Percentiles rank a stretch among this genome's conserved stretches.
These are phyloP conservation scores for Peromyscus melanophrys DNA, from an alignment of 2,797 vertebrate species.

Conservation along the genomic window DNA sequence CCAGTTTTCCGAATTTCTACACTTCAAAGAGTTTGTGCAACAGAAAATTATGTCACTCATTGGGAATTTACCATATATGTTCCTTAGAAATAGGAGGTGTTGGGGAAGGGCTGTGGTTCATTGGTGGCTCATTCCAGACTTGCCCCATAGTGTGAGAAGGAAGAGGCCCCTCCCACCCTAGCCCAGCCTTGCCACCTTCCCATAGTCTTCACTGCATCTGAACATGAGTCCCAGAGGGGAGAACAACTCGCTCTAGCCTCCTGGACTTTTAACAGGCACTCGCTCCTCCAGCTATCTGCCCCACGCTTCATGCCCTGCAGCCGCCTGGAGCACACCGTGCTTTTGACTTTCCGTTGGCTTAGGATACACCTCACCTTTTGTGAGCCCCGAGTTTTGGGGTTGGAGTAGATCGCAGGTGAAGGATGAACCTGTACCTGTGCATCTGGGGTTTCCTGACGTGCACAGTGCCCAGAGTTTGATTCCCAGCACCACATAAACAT, in stretches of 20 bases:
- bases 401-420: background rate
- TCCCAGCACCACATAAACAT: background rate
- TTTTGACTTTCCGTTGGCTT: background rate
- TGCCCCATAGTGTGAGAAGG: background rate
- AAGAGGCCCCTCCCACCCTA: background rate
- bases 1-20: background rate
- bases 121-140: background rate
- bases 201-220: background rate
- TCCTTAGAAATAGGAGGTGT: background rate
- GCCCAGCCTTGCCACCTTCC: background rate
- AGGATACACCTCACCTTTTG: background rate
- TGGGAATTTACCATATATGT: slow-evolving; percentile 6
- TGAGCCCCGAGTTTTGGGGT: background rate
- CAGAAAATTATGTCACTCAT: background rate
- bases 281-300: background rate
- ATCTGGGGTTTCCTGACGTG: background rate
- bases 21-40: background rate
- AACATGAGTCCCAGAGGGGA: background rate
- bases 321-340: no score
- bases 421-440: no score
- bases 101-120: background rate
- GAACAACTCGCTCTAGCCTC: background rate
- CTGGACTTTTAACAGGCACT: fast-evolving
- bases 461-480: background rate
- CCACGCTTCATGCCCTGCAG: no score